These are phyloP conservation scores for Dipodomys stephensi DNA, from an alignment of 2,113 vertebrate genomes.

Conservation along the genomic window DNA sequence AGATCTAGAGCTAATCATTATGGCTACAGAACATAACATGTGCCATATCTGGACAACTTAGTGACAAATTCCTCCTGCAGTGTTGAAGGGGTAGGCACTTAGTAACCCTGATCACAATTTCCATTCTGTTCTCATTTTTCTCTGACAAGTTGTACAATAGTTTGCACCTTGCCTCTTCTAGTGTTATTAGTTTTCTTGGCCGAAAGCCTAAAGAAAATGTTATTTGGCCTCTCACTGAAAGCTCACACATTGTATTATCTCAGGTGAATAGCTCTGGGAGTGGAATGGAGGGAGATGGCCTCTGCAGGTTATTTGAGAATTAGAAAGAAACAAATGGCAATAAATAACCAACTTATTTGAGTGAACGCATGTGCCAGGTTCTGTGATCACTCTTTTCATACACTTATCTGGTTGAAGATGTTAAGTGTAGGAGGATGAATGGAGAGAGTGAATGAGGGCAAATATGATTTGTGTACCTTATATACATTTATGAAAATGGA, in stretches of 20 bases:
- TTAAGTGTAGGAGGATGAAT: too few relatives aligned
- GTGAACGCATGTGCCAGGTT: not conserved
- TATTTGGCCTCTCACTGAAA: not conserved
- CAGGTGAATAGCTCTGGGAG: not conserved
- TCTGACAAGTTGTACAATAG: not conserved
- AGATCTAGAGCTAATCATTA: not conserved
- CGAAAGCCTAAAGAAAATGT: constrained; percentile 40
- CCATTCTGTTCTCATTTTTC: constrained; percentile 55
- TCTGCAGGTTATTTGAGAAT: not conserved
- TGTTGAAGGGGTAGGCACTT: not conserved
- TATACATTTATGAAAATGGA: too few relatives aligned
- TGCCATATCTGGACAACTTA: not conserved
- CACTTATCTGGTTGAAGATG: not conserved
- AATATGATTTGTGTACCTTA: too few relatives aligned
- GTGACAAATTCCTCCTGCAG: constrained; percentile 54
- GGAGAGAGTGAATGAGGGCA: too few relatives aligned
- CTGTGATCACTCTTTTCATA: not conserved
- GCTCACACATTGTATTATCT: not conserved
- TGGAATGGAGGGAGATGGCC: not conserved
- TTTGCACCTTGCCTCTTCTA: constrained; percentile 27
- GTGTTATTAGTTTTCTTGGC: constrained; percentile 13
- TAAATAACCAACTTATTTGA: not conserved
- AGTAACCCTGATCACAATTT: not conserved
- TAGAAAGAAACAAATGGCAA: constrained; percentile 35
- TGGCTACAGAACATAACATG: constrained; percentile 5